Base-by-base conservation (phyloP, 1,140 invertebrate species). In the Phenacoccus solenopsis region DNA sequence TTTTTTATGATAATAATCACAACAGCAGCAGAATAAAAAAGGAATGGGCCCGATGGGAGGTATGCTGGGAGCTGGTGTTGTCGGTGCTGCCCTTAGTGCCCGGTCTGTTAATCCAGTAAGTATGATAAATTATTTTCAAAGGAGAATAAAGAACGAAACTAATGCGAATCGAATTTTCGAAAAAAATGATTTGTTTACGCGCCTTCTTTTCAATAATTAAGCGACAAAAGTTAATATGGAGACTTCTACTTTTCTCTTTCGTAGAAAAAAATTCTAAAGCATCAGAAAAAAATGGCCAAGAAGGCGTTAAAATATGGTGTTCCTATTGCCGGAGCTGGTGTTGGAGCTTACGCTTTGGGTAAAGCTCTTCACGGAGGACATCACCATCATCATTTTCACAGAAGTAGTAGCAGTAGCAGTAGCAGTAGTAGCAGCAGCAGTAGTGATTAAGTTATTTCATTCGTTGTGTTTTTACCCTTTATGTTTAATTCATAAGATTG, bases 231-330 rank as follows among this genome's bases (percentile, higher is more conserved):
- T n/a, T n/a, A n/a, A n/a, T n/a, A n/a, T n/a, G n/a, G n/a, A n/a
- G n/a, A n/a, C n/a, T n/a, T n/a, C n/a, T n/a, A 16, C 16, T 24
- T 64, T 64, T 27, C 25, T 5, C 20, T 64, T 72, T 73, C 71
- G 4, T 69, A 76, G 74, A 75, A 74, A 68, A 76, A 75, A 56
- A 72, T 71, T 7, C 57, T 68, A 4, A 77, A 77, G 73, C 56
- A 69, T 32, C 72, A 76, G 20, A 77, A 75, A 68, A 78, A 78
- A 70, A 69, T 73, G 21, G 70, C 70, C 1, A 74, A 74, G 67
- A 74, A 74, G 30, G 74, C 74, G 3, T 59, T 74, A 32, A 74
- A 74, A 67, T 74, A 74, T 71, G 74, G 74, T 22, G 28, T 74
- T 49, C 74, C 74, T 21, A n/a, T 74, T 21, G 74, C 74, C 12